Percentiles rank a stretch among this genome's conserved stretches.
Conservation (phyloP, 2,888 invertebrate species). For the Dione juno region DNA sequence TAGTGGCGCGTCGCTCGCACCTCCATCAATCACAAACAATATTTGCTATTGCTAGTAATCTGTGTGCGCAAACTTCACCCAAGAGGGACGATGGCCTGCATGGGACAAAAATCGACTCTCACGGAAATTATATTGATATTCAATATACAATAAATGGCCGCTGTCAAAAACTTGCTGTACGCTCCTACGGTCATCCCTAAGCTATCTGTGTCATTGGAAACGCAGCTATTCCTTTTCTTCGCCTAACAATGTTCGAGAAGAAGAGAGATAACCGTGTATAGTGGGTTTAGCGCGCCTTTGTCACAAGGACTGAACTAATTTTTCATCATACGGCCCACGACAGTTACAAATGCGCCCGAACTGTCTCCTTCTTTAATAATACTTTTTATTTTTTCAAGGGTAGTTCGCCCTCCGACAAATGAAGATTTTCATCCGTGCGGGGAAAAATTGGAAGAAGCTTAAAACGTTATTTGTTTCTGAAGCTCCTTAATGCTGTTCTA, state of each 20-base stretch:
- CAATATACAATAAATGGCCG: conserved; percentile 83
- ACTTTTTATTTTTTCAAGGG: conserved; percentile 83
- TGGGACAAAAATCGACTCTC: conserved; percentile 81
- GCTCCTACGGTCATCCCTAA: conserved; percentile 84
- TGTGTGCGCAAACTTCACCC: conserved; percentile 78
- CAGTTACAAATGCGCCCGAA: conserved; percentile 84
- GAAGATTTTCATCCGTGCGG: conserved; percentile 76
- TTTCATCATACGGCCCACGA: conserved; percentile 84
- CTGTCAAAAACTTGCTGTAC: conserved; percentile 84
- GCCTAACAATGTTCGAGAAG: conserved; percentile 53
- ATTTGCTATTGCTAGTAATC: conserved; percentile 81
- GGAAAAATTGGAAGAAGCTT: conserved; percentile 77
- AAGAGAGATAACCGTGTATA: conserved; percentile 71
- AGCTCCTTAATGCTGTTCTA: conserved; percentile 47
- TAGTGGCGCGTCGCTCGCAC: conserved; percentile 57
- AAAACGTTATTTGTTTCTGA: conserved; percentile 71
- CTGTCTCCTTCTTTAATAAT: conserved; percentile 85
- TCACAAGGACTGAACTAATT: conserved; percentile 83
- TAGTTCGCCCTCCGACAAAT: conserved; percentile 77
- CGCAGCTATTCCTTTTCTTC: conserved; percentile 65
- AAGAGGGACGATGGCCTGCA: conserved; percentile 70
- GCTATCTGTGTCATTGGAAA: conserved; percentile 83
- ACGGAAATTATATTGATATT: conserved; percentile 84
- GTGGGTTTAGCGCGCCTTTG: conserved; percentile 81
- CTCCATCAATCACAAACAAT: conserved; percentile 75